Evolutionary conservation across 2,113 vertebrate genomes (phyloP), one percentile per base, ranked within the genome.

Genomic region (Stigmatopora argus): DNA sequence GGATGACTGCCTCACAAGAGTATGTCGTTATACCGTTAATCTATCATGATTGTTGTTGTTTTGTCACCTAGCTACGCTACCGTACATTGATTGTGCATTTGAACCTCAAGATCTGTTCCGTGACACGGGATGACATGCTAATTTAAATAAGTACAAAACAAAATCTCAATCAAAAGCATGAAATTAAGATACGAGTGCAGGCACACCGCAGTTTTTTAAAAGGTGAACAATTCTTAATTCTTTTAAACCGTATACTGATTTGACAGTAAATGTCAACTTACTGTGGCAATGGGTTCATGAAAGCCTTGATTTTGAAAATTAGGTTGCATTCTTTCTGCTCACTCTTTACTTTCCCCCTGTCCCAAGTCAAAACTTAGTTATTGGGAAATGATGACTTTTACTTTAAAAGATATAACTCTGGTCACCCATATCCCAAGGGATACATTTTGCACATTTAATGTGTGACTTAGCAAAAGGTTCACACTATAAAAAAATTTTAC

Each of bases 1-100:
- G 38, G 52, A 66, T 59, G 64, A 49, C 48, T 21, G 38, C 2
- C 49, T 52, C 38, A 69, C 26, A 66, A 73, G 49, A 78, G 23
- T 59, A 35, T 21, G 21, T 34, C 66, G 65, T 57, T 49, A 52
- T 52, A 71, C 35, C 6, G 5, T 52, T 60, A 47, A 64, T 72
- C 44, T 51, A 62, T 72, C 64, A 65, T 73, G 73, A 69, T 48
- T 52, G 53, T 70, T 73, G 53, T 70, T 73, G 49, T 70, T 69
- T 63, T 57, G 49, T 61, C 64, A 66, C 55, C 52, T 23, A 12
- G 12, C 38, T 13, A 48, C 19, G 41, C 2, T 26, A 31, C 26
- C 26, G 26, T 68, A 34, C 52, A 64, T 68, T 59, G 17, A 23
- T 35, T 52, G 31, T 38, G 10, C 31, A 59, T 59, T 31, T 19